These are phyloP conservation scores for Acleris cristana DNA, from an alignment of 2,888 invertebrate species.

Conservation along the genomic window DNA sequence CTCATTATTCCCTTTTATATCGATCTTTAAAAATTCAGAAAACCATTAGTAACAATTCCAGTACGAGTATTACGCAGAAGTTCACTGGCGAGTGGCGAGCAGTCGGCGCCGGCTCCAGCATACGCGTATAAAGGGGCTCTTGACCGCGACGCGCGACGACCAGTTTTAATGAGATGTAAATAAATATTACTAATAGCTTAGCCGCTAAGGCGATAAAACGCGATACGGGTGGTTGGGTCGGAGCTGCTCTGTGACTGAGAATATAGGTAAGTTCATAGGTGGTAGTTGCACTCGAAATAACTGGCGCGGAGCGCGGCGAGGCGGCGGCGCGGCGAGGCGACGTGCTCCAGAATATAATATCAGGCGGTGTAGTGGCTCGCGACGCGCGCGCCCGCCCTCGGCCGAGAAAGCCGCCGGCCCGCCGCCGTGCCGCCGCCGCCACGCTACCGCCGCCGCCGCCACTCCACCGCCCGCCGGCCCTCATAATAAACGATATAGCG, in stretches of 20 bases:
- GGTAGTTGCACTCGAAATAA: slow-evolving; percentile 82
- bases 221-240: slow-evolving; percentile 76
- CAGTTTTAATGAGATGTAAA: slow-evolving; percentile 30
- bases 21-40: no score
- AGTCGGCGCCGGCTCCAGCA: no score
- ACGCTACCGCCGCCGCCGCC: slow-evolving; percentile 47
- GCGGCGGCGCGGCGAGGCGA: slow-evolving; percentile 73
- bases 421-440: slow-evolving; percentile 47
- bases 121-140: slow-evolving; percentile 6
- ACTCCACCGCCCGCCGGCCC: slow-evolving; percentile 53
- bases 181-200: slow-evolving; percentile 27
- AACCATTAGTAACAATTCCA: no score
- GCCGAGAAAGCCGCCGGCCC: slow-evolving; percentile 46
- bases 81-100: no score
- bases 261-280: slow-evolving; percentile 78
- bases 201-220: slow-evolving; percentile 42
- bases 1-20: no score
- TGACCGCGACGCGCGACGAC: slow-evolving; percentile 27
- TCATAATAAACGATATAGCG: slow-evolving; percentile 77
- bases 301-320: slow-evolving; percentile 72
- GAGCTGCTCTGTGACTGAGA: slow-evolving; percentile 73
- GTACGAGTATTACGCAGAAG: no score
- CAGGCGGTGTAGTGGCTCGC: slow-evolving; percentile 75
- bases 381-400: slow-evolving; percentile 55
- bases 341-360: slow-evolving; percentile 84